Evolutionary conservation across 1,140 invertebrate genomes (phyloP).

Genomic region (Tetraneura akinire): DNA sequence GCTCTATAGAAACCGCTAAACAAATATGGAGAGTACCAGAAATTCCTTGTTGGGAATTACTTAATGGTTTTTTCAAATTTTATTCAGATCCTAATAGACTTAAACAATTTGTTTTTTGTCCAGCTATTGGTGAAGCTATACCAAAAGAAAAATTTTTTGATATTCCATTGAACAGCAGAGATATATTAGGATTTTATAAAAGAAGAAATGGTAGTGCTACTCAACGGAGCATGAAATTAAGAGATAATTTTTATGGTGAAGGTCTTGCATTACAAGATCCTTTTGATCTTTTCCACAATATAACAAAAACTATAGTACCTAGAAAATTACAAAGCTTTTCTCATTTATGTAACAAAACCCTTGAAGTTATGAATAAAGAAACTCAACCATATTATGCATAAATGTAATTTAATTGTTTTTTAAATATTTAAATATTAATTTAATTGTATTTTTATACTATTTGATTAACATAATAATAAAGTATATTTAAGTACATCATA

Average conservation of each 20-base stretch:
- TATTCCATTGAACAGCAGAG: slow-evolving; percentile 18
- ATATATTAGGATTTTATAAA: slow-evolving; percentile 25
- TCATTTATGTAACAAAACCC: slow-evolving; percentile 42
- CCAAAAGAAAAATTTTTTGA: slow-evolving; percentile 56
- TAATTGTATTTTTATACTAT: too few relatives aligned
- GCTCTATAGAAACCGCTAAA: slow-evolving; percentile 11
- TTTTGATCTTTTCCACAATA: slow-evolving; percentile 60
- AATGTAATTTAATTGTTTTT: neutral
- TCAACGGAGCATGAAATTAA: slow-evolving; percentile 21
- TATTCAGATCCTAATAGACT: slow-evolving; percentile 21
- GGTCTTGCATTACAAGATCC: slow-evolving; percentile 59
- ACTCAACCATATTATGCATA: slow-evolving; percentile 38
- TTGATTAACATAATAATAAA: too few relatives aligned
- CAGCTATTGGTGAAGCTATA: slow-evolving; percentile 57
- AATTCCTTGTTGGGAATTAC: slow-evolving; percentile 7
- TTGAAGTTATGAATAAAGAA: slow-evolving; percentile 35
- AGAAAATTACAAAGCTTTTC: slow-evolving; percentile 41
- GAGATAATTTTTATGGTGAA: slow-evolving; percentile 54
- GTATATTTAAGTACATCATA: too few relatives aligned
- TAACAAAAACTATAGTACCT: slow-evolving; percentile 57
- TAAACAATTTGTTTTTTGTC: slow-evolving; percentile 58
- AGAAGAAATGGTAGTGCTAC: slow-evolving; percentile 55
- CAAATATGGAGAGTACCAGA: slow-evolving; percentile 35
- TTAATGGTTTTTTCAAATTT: slow-evolving; percentile 33
- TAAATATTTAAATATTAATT: neutral